phyloP scores from a whole-genome alignment of 2,797 vertebrate species.

The Brachyrhaphis roseni region DNA sequence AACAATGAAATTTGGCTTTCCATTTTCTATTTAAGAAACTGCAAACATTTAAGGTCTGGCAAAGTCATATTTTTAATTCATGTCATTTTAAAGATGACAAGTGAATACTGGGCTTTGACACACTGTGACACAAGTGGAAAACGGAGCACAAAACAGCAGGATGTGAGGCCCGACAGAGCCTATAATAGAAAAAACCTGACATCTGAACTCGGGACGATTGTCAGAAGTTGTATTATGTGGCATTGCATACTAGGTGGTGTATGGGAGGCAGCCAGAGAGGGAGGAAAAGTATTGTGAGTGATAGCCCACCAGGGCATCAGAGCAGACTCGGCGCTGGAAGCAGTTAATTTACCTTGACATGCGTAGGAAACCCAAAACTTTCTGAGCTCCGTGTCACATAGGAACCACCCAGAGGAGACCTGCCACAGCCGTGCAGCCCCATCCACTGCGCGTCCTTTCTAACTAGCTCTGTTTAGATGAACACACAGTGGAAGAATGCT shows the following conservation, averaged over 20 bases:
- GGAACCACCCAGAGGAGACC: slow-evolving; percentile 79
- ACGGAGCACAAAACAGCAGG: slow-evolving; percentile 33
- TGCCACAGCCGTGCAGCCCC: slow-evolving; percentile 64
- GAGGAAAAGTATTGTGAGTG: slow-evolving; percentile 65
- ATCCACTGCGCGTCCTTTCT: slow-evolving; percentile 72
- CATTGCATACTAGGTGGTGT: slow-evolving; percentile 46
- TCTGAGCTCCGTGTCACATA: slow-evolving; percentile 72
- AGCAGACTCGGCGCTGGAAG: slow-evolving; percentile 61
- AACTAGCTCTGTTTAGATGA: slow-evolving; percentile 86
- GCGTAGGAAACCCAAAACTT: slow-evolving; percentile 81
- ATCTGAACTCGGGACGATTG: slow-evolving; percentile 55
- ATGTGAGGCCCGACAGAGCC: slow-evolving; percentile 39
- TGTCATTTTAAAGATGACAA: slow-evolving; percentile 56
- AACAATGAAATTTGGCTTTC: slow-evolving; percentile 18
- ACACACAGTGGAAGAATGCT: slow-evolving; percentile 79
- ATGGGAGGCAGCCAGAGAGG: slow-evolving; percentile 47
- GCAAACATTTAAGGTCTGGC: slow-evolving; percentile 30
- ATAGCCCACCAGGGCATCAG: slow-evolving; percentile 78
- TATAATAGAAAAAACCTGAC: slow-evolving; percentile 52
- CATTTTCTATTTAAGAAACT: slow-evolving; percentile 16
- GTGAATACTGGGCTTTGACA: slow-evolving; percentile 34
- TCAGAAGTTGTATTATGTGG: slow-evolving; percentile 57
- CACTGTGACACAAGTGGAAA: slow-evolving; percentile 50
- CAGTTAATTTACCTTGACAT: slow-evolving; percentile 84
- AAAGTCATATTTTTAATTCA: slow-evolving; percentile 22